Percentiles rank a stretch among this genome's conserved stretches.
phyloP scores from a whole-genome alignment of 2,888 invertebrate species.

The Adelognathus sp. region DNA sequence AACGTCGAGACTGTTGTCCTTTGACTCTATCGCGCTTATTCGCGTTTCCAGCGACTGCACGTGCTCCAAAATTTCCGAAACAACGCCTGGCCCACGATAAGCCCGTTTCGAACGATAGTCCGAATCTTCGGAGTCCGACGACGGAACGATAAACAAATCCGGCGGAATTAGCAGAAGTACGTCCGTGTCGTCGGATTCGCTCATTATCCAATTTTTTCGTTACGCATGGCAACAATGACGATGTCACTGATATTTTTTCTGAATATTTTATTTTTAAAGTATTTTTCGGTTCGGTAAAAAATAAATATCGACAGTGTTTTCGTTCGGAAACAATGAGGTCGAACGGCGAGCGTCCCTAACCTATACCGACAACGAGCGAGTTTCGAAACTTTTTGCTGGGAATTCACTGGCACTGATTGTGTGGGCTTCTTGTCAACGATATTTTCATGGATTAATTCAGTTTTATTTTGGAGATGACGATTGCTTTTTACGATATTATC shows the following conservation, averaged over 20 bases:
- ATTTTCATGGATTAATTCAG: background rate
- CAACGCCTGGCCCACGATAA: conserved; percentile 80
- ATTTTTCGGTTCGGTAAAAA: background rate
- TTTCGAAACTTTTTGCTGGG: background rate
- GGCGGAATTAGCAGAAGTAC: conserved; percentile 90
- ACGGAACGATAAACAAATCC: conserved; percentile 86
- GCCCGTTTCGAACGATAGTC: conserved; percentile 40
- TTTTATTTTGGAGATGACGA: background rate
- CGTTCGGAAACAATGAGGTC: background rate
- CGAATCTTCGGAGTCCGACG: conserved; percentile 82
- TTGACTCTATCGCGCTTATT: conserved; percentile 82
- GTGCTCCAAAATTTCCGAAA: conserved; percentile 85
- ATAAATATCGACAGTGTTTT: background rate
- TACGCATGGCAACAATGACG: conserved; percentile 8
- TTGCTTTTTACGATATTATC: background rate
- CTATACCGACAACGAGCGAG: background rate
- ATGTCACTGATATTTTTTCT: background rate
- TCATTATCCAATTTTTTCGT: conserved; percentile 81
- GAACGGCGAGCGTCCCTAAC: background rate
- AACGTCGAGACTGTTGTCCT: conserved; percentile 73
- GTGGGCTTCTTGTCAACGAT: background rate
- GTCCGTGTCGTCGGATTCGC: conserved; percentile 92
- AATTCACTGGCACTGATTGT: background rate
- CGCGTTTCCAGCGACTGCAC: conserved; percentile 84
- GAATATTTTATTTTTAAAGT: background rate